Conservation (phyloP, 2,888 invertebrate genomes). For the Stenotaenia linearis region DNA sequence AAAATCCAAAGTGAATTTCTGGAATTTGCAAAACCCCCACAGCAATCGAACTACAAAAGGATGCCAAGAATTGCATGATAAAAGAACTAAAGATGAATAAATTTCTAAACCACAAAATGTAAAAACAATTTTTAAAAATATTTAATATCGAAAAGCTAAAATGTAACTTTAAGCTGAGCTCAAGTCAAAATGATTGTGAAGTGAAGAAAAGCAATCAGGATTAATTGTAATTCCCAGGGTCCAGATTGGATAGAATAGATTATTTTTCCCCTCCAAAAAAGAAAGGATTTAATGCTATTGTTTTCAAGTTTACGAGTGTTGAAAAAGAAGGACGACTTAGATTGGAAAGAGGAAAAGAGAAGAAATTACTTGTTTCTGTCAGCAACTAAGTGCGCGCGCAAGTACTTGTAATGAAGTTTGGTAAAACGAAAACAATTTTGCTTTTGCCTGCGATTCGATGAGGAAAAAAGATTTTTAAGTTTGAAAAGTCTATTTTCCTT, state of each 20-base stretch:
- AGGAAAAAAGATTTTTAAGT: neutral
- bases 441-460: neutral
- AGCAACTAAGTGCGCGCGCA: neutral
- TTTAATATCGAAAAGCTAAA: too few species aligned
- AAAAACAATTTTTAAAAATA: too few species aligned
- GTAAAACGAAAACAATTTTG: neutral
- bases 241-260: conserved; percentile 1
- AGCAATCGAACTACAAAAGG: too few species aligned
- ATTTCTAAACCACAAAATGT: too few species aligned
- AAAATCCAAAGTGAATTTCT: too few species aligned
- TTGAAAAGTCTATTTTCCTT: neutral
- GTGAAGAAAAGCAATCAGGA: neutral
- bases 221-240: neutral
- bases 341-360: neutral
- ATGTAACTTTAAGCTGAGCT: neutral
- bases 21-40: too few species aligned
- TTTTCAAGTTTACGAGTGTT: conserved; percentile 17
- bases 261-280: neutral
- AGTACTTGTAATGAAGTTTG: neutral
- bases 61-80: too few species aligned
- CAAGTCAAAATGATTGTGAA: too few species aligned
- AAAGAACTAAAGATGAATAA: too few species aligned
- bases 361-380: neutral
- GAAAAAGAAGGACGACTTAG: neutral
- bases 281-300: neutral